Conservation (phyloP, 2,888 invertebrate species). For the Alviniconcha strummeri region DNA sequence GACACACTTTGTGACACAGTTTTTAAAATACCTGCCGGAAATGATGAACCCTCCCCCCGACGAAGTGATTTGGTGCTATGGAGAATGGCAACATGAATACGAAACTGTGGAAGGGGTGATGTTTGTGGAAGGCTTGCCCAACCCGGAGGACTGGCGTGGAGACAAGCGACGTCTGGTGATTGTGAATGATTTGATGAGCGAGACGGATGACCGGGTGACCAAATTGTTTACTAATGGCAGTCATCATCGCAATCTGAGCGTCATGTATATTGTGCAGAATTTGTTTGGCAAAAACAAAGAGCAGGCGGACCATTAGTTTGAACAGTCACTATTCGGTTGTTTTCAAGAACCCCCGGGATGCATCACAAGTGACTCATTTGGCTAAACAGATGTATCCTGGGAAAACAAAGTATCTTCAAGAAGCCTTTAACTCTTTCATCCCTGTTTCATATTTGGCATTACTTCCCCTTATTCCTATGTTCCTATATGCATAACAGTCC, state of each 20-base stretch:
- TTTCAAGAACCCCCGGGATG: slow-evolving; percentile 1
- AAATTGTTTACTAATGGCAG: slow-evolving; percentile 24
- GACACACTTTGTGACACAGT: neutral
- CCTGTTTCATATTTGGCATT: no score
- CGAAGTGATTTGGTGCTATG: slow-evolving; percentile 26
- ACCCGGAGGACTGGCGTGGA: neutral
- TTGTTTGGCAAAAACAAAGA: slow-evolving; percentile 7
- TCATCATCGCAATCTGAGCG: neutral
- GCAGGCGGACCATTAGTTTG: slow-evolving; percentile 5
- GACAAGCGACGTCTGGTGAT: neutral
- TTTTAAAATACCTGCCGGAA: neutral
- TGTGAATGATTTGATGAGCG: slow-evolving; percentile 24
- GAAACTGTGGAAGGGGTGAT: neutral
- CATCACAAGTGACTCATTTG: neutral
- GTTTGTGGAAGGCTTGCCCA: slow-evolving; percentile 26
- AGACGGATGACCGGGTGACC: slow-evolving; percentile 14
- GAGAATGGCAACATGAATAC: slow-evolving; percentile 24
- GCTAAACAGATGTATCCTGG: slow-evolving; percentile 32
- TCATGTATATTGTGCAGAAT: neutral
- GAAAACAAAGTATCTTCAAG: neutral
- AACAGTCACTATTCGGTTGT: slow-evolving; percentile 26
- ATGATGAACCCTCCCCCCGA: neutral
- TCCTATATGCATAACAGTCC: no score
- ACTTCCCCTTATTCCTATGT: no score
- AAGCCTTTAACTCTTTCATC: slow-evolving; percentile 24